phyloP scores from a whole-genome alignment of 1,140 invertebrate genomes.

The Drosophila ficusphila region DNA sequence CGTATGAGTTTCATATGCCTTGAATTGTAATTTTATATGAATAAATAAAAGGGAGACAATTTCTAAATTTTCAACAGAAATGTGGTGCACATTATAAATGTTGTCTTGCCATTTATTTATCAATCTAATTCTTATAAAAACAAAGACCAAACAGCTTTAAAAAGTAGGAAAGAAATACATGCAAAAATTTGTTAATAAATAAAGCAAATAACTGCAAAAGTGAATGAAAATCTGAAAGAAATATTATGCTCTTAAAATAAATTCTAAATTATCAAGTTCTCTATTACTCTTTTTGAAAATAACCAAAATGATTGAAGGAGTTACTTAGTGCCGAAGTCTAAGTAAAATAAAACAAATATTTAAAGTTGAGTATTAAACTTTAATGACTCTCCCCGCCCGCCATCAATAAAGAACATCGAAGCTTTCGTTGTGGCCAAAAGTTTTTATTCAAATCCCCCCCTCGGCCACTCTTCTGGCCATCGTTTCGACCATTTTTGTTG shows the following conservation, averaged over 20 bases:
- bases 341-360: neutral
- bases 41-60: neutral
- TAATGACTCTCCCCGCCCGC: neutral
- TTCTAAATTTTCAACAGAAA: neutral
- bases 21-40: neutral
- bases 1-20: neutral
- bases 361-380: neutral
- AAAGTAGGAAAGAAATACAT: no score
- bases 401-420: slow-evolving; percentile 1
- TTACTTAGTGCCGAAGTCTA: no score
- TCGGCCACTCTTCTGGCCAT: slow-evolving; percentile 2
- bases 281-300: no score
- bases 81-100: no score
- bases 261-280: no score
- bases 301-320: no score
- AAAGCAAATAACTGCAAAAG: no score
- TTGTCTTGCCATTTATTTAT: no score
- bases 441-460: slow-evolving; percentile 25
- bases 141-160: no score
- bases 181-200: no score
- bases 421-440: slow-evolving; percentile 25
- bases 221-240: neutral
- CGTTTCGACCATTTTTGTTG: slow-evolving; percentile 39
- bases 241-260: no score
- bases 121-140: no score